phyloP scores from a whole-genome alignment of 1,140 invertebrate genomes.

The Hestina assimilis region DNA sequence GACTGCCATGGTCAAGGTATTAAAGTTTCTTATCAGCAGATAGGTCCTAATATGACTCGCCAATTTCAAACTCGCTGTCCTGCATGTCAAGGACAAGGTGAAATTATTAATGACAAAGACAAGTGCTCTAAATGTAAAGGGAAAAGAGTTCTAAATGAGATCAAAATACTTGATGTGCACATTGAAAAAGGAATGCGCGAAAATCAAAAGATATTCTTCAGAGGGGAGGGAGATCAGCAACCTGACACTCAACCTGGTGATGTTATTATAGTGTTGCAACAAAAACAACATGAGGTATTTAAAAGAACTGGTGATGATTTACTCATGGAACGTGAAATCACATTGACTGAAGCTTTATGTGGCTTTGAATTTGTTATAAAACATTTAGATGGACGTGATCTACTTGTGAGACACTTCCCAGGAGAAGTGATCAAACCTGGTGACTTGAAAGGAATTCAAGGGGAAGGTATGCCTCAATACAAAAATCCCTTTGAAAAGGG shows the following conservation, averaged over 20 bases:
- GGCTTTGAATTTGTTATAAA: conserved; percentile 90
- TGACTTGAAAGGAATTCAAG: conserved; percentile 87
- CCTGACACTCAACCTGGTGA: conserved; percentile 91
- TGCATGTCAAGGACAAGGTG: conserved; percentile 84
- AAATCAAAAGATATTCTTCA: conserved; percentile 91
- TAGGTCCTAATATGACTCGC: conserved; percentile 90
- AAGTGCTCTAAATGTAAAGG: conserved; percentile 90
- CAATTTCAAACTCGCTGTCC: conserved; percentile 88
- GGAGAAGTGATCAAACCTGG: conserved; percentile 89
- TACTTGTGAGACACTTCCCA: conserved; percentile 85
- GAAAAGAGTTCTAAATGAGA: conserved; percentile 87
- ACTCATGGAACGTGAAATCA: conserved; percentile 85
- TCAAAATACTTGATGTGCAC: conserved; percentile 91
- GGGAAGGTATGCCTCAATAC: conserved; percentile 94
- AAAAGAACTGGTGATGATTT: conserved; percentile 88
- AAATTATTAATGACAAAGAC: conserved; percentile 89
- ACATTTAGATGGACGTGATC: conserved; percentile 90
- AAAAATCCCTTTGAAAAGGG: conserved; percentile 91
- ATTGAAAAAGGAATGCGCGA: conserved; percentile 95
- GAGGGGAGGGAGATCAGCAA: conserved; percentile 94
- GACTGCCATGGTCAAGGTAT: conserved; percentile 89
- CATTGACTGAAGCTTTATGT: conserved; percentile 93
- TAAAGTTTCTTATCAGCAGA: conserved; percentile 83
- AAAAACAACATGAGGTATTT: conserved; percentile 89
- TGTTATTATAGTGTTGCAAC: conserved; percentile 92